These are phyloP conservation scores for Cephus runcator DNA, from an alignment of 2,888 invertebrate genomes.

Conservation along the genomic window DNA sequence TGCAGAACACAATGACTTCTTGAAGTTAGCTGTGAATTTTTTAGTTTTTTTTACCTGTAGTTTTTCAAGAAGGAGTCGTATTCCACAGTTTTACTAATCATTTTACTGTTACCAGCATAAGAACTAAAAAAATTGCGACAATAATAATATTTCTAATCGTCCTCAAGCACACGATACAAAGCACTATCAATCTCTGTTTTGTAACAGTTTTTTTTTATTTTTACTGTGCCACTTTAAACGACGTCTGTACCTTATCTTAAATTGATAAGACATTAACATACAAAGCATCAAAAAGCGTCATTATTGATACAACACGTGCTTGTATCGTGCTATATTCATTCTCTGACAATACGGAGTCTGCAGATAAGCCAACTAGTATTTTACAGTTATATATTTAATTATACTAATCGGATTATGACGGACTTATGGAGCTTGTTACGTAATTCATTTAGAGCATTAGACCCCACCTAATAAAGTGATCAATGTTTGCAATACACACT, in stretches of 20 bases:
- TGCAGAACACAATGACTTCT: too few relatives aligned
- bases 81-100: neutral
- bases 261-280: neutral
- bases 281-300: slow-evolving; percentile 11
- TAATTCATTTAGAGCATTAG: slow-evolving; percentile 2
- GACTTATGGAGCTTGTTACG: slow-evolving; percentile 19
- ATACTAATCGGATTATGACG: slow-evolving; percentile 34
- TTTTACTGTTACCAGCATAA: neutral
- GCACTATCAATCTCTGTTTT: neutral
- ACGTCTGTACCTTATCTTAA: neutral
- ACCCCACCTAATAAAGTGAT: neutral
- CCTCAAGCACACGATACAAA: neutral
- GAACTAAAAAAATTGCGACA: neutral
- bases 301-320: slow-evolving; percentile 7
- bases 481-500: neutral
- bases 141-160: neutral
- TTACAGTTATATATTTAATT: slow-evolving; percentile 29
- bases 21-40: too few relatives aligned
- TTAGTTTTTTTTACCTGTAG: too few relatives aligned
- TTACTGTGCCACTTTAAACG: neutral
- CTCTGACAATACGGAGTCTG: neutral
- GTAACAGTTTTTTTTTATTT: neutral
- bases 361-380: slow-evolving; percentile 5
- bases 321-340: neutral
- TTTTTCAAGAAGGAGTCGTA: too few relatives aligned